Evolutionary conservation across 2,797 vertebrate genomes (phyloP).

Genomic region (Remorina albescens): DNA sequence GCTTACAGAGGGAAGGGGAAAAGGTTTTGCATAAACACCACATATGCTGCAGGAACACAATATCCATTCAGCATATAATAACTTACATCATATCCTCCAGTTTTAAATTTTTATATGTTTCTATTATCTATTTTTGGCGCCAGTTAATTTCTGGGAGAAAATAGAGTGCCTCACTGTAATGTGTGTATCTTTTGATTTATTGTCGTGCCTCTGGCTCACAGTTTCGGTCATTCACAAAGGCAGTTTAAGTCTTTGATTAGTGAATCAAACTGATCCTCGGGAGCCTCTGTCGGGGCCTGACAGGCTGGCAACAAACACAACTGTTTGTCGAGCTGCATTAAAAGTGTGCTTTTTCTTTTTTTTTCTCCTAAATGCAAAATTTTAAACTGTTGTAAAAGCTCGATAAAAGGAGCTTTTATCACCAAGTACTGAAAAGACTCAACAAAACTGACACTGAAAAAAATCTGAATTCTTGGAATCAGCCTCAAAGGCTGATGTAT

Average conservation of each 20-base stretch:
- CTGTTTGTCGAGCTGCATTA: slow-evolving; percentile 48
- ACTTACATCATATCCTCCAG: background rate
- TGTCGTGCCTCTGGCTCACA: slow-evolving; percentile 35
- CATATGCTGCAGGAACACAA: background rate
- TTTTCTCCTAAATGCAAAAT: slow-evolving; percentile 43
- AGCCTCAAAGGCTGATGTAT: background rate
- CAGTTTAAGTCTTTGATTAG: slow-evolving; percentile 69
- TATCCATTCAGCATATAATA: background rate
- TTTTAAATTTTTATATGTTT: slow-evolving; percentile 12
- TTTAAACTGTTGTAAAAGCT: slow-evolving; percentile 40
- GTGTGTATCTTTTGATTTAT: slow-evolving; percentile 46
- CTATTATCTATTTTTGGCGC: slow-evolving; percentile 1
- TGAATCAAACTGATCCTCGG: slow-evolving; percentile 53
- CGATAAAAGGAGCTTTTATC: slow-evolving; percentile 47
- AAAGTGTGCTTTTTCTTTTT: slow-evolving; percentile 21
- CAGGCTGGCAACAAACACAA: slow-evolving; percentile 49
- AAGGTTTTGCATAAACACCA: background rate
- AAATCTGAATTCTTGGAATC: slow-evolving; percentile 16
- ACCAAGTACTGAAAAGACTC: slow-evolving; percentile 35
- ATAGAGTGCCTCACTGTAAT: slow-evolving; percentile 3
- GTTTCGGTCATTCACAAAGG: slow-evolving; percentile 58
- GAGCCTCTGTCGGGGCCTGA: slow-evolving; percentile 41
- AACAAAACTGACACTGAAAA: slow-evolving; percentile 26
- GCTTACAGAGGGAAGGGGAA: background rate
- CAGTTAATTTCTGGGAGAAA: slow-evolving; percentile 14